These are phyloP conservation scores for Halocaridina rubra DNA, from an alignment of 2,888 invertebrate genomes.

Conservation along the genomic window DNA sequence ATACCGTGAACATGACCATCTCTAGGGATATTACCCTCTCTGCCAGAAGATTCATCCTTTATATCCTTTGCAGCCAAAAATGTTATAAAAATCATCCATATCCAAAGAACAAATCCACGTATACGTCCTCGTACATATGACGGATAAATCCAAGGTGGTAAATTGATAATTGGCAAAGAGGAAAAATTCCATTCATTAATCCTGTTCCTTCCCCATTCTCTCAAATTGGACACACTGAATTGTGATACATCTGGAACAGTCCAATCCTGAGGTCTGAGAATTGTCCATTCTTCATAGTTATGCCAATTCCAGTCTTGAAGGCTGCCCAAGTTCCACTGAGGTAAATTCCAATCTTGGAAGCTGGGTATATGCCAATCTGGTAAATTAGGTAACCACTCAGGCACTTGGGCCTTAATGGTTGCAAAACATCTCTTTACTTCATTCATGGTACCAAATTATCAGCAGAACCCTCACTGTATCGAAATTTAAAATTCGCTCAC, in stretches of 20 bases:
- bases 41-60: background rate
- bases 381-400: background rate
- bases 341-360: background rate
- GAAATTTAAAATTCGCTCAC: no score
- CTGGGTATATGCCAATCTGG: background rate
- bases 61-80: slow-evolving; percentile 12
- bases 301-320: background rate
- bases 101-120: slow-evolving; percentile 10
- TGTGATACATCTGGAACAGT: background rate
- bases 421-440: background rate
- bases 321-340: background rate
- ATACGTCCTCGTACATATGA: slow-evolving; percentile 24
- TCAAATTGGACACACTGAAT: background rate
- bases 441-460: background rate
- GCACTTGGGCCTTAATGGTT: background rate
- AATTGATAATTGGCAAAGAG: background rate
- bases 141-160: slow-evolving; percentile 31
- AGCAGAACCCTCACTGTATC: slow-evolving; percentile 4
- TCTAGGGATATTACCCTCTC: background rate
- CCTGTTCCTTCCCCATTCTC: background rate
- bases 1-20: background rate
- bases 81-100: slow-evolving; percentile 42
- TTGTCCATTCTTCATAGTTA: background rate
- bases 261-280: background rate
- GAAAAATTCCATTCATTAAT: slow-evolving; percentile 2